Evolutionary conservation across 2,888 invertebrate species (phyloP).

Genomic region (Onchidella celtica): DNA sequence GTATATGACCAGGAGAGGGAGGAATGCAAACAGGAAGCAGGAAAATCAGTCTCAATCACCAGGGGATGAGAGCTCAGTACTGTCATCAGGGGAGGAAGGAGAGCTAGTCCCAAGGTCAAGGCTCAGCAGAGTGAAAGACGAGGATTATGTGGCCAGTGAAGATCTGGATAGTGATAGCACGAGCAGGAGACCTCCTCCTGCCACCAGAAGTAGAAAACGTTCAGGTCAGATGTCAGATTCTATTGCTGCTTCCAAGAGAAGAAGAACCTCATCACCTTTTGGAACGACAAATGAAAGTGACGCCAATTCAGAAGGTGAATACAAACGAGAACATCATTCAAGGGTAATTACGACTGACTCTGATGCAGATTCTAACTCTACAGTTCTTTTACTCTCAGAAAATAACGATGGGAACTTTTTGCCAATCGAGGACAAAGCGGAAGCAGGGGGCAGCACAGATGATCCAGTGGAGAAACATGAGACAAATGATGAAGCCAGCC

Average conservation of each 20-base stretch:
- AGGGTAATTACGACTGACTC: not conserved
- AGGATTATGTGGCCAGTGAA: slow-evolving; percentile 48
- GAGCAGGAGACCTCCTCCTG: slow-evolving; percentile 6
- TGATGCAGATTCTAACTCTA: slow-evolving; percentile 30
- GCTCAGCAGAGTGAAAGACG: slow-evolving; percentile 2
- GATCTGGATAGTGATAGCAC: slow-evolving; percentile 28
- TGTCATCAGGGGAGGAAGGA: not conserved
- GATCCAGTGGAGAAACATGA: not conserved
- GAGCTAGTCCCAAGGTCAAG: not conserved
- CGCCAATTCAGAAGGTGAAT: not conserved
- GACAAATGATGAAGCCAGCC: not conserved
- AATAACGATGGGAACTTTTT: slow-evolving; percentile 22
- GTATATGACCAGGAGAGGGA: not conserved
- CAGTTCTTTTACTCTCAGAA: slow-evolving; percentile 3
- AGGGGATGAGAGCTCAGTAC: slow-evolving; percentile 1
- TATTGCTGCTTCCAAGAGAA: not conserved
- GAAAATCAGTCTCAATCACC: not conserved
- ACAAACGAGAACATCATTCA: not conserved
- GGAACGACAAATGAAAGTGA: not conserved
- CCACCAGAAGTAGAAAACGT: slow-evolving; percentile 36
- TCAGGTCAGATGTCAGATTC: not conserved
- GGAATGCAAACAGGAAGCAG: not conserved
- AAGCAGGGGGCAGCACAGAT: not conserved
- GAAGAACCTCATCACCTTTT: not conserved
- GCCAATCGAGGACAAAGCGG: not conserved